These are phyloP conservation scores for Typhlomys cinereus DNA, from an alignment of 2,113 vertebrate species.

Conservation along the genomic window DNA sequence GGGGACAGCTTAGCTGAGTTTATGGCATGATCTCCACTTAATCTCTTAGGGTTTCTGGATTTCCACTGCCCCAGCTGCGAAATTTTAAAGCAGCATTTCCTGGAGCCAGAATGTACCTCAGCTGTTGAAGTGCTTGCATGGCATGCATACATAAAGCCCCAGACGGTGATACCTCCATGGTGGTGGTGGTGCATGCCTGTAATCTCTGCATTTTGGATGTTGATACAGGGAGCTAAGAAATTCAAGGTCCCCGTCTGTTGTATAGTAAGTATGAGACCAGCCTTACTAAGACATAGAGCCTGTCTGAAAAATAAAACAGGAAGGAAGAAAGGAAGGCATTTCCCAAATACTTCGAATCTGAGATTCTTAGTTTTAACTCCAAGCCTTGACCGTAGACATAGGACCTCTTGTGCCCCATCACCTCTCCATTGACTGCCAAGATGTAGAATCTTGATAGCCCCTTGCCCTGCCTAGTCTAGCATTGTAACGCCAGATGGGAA, in stretches of 20 bases:
- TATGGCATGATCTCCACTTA: background rate
- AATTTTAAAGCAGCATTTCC: background rate
- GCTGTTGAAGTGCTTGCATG: background rate
- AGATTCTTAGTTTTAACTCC: slow-evolving; percentile 10
- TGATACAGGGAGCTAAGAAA: background rate
- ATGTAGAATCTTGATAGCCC: too few species aligned
- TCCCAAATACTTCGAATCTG: background rate
- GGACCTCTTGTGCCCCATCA: background rate
- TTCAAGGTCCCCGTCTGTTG: background rate
- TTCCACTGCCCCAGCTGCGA: background rate
- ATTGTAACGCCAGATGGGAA: background rate
- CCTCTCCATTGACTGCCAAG: background rate
- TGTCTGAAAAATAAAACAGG: background rate
- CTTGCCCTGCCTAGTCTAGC: background rate
- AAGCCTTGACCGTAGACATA: background rate
- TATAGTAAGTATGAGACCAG: background rate
- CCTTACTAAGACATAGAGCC: too few species aligned
- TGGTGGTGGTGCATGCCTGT: background rate
- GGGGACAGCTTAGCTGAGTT: background rate
- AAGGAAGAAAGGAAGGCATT: background rate
- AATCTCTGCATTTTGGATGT: background rate
- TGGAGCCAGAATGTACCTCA: background rate
- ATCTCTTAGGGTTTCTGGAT: background rate
- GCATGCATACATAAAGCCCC: background rate
- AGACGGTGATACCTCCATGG: background rate